Conservation (phyloP, 2,888 invertebrate genomes). For the Leptinotarsa haldemani region DNA sequence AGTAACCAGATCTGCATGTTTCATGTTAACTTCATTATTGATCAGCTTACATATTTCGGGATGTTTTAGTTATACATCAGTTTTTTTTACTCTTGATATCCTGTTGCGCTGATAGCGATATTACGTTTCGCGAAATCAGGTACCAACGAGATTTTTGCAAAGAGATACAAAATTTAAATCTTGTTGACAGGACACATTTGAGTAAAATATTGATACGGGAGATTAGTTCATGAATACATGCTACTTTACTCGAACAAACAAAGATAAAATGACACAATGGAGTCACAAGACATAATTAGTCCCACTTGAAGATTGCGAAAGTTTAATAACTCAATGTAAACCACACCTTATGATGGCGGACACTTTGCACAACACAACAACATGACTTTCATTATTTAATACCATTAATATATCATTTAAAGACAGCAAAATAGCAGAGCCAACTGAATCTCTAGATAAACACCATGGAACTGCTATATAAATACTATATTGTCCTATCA, state of each 20-base stretch:
- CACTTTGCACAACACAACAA: too few species aligned
- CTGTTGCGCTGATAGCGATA: not conserved
- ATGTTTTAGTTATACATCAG: too few species aligned
- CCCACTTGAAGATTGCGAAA: not conserved
- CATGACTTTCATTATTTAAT: too few species aligned
- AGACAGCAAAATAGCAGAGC: too few species aligned
- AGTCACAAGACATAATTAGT: not conserved
- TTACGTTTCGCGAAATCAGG: not conserved
- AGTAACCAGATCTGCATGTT: too few species aligned
- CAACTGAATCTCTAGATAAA: too few species aligned
- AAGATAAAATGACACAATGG: not conserved
- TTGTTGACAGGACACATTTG: not conserved
- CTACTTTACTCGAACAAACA: not conserved
- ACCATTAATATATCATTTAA: too few species aligned
- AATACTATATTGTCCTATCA: not conserved
- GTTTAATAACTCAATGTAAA: too few species aligned
- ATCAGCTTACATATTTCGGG: too few species aligned
- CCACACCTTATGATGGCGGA: too few species aligned
- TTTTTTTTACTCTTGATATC: not conserved
- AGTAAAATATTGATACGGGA: not conserved
- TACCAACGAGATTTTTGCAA: not conserved
- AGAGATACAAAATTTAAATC: not conserved
- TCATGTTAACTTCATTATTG: too few species aligned
- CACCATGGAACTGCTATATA: not conserved
- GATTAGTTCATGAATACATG: not conserved